Evolutionary conservation across 2,888 invertebrate species (phyloP).

Genomic region (Xiphydria camelus): DNA sequence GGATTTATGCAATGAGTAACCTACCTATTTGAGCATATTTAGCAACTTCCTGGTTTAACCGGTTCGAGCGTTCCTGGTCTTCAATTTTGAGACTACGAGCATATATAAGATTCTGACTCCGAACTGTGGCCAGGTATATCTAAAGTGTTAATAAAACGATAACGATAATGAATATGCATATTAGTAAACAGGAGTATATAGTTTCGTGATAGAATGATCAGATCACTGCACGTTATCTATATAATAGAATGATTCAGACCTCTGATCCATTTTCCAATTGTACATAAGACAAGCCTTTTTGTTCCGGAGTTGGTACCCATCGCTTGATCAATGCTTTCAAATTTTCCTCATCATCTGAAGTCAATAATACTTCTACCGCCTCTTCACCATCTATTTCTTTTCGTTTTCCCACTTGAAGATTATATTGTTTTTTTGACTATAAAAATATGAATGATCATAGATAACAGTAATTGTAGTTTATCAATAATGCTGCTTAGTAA

Average conservation of each 20-base stretch:
- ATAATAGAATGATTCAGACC: conserved; percentile 23
- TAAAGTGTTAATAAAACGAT: no score
- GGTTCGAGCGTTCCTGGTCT: conserved; percentile 31
- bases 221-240: no score
- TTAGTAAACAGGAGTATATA: no score
- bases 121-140: conserved; percentile 37
- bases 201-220: no score
- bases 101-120: conserved; percentile 32
- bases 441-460: no score
- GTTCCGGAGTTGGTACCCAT: conserved; percentile 37
- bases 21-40: conserved; percentile 38
- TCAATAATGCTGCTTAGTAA: no score
- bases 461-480: no score
- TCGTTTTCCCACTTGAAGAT: background rate
- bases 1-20: background rate
- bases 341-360: background rate
- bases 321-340: conserved; percentile 25
- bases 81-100: conserved; percentile 32
- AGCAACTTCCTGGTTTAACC: conserved; percentile 40
- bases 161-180: no score
- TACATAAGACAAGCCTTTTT: conserved; percentile 31
- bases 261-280: conserved; percentile 34
- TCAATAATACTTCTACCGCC: conserved; percentile 4
- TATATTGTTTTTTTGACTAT: no score
- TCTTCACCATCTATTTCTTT: no score